Base-by-base conservation (phyloP, 2,888 invertebrate genomes). In the Heliconius hortense region DNA sequence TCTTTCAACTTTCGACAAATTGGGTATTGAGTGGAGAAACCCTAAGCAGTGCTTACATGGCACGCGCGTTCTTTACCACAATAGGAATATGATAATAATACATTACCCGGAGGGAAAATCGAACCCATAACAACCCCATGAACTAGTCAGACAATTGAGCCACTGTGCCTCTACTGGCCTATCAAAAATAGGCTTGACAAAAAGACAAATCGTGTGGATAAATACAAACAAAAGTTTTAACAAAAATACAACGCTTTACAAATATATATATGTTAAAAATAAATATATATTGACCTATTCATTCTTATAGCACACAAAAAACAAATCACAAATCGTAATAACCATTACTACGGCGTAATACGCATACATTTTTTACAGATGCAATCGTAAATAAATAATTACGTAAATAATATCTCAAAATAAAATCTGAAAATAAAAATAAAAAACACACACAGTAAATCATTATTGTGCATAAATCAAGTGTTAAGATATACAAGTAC, bases 401-500 rank as follows among this genome's bases (percentile, higher is more conserved):
- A n/a, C 48, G 0, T 48, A 18, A 48, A 48, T 48, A 31, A 62
- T 18, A 15, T 62, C 7, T 5, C 8, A 26, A 7, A 62, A 62
- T 8, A 62, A 26, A 18, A 2, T 62, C 2, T 39, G 24, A 15
- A 39, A 66, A 66, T 24, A 15, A n/a, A 64, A 28, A 28, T 28
- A 4, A 13, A 10, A 35, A 7, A 39, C 4, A 15, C 1, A 15
- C 39, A 24, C 39, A 39, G 4, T 18, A 69, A 56, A 69, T 56
- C 31, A 69, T 69, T 69, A n/a, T 4, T 56, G 39, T n/a, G n/a
- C 28, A 71, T 66, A 59, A 70, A 66, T 43, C 35, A 64, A 39
- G 39, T 43, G 24, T 72, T 67, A 72, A 59, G 31, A 43, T 31
- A 72, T 67, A 72, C 24, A 63, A 35, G 43, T 71, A 60, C 73